Conservation (phyloP, 1,140 invertebrate genomes). For the Arion vulgaris region DNA sequence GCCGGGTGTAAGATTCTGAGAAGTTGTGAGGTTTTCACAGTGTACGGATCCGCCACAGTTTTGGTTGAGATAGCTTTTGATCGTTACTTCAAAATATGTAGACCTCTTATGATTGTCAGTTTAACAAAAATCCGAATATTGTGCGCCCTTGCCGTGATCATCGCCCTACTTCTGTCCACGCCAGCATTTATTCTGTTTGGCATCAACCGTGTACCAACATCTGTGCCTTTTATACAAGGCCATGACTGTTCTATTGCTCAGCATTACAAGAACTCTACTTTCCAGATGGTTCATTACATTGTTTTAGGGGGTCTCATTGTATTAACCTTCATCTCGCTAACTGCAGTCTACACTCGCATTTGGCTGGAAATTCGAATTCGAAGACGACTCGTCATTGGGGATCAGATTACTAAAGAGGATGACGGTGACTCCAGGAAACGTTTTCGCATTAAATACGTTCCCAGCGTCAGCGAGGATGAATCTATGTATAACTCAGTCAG, state of each 20-base stretch:
- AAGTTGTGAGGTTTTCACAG: slow-evolving; percentile 47
- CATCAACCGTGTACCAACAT: slow-evolving; percentile 42
- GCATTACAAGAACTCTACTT: slow-evolving; percentile 45
- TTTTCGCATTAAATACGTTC: slow-evolving; percentile 40
- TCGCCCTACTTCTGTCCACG: slow-evolving; percentile 48
- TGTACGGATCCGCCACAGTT: slow-evolving; percentile 56
- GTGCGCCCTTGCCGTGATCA: slow-evolving; percentile 49
- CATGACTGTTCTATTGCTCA: slow-evolving; percentile 59
- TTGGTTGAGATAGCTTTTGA: slow-evolving; percentile 60
- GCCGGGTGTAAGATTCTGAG: slow-evolving; percentile 49
- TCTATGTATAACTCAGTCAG: slow-evolving; percentile 32
- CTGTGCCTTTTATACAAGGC: slow-evolving; percentile 34
- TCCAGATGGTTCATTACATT: slow-evolving; percentile 49
- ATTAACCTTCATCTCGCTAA: slow-evolving; percentile 48
- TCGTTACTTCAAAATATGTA: slow-evolving; percentile 61
- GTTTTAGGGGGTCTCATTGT: slow-evolving; percentile 48
- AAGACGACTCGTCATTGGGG: slow-evolving; percentile 49
- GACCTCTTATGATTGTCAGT: slow-evolving; percentile 53
- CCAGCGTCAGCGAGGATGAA: slow-evolving; percentile 54
- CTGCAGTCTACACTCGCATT: slow-evolving; percentile 54
- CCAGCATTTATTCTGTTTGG: slow-evolving; percentile 51
- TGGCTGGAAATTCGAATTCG: slow-evolving; percentile 56
- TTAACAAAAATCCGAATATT: slow-evolving; percentile 50
- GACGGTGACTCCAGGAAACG: slow-evolving; percentile 21
- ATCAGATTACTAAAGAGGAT: slow-evolving; percentile 41